Conservation (phyloP, 1,140 invertebrate genomes). For the Brachionus rotundiformis region DNA sequence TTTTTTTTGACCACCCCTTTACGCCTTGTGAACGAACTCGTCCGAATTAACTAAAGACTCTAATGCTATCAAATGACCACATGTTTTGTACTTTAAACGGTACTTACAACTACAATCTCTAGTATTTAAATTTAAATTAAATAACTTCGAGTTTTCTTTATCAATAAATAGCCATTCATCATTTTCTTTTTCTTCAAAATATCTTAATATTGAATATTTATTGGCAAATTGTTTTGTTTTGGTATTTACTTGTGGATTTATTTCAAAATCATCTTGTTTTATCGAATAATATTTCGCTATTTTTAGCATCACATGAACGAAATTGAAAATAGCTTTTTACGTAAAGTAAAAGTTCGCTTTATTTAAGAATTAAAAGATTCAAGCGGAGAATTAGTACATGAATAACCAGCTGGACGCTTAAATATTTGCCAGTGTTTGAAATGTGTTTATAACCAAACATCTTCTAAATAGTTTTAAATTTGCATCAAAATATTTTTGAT, state of each 20-base stretch:
- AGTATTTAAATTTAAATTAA: too few relatives aligned
- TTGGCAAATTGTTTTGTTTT: background rate
- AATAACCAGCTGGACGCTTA: background rate
- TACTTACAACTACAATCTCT: conserved; percentile 6
- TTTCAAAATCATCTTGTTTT: background rate
- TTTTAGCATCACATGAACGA: background rate
- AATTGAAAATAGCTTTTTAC: background rate
- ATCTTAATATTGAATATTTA: background rate
- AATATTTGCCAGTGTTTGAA: conserved; percentile 1
- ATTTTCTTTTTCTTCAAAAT: background rate
- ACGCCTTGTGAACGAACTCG: background rate
- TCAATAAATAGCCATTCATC: too few relatives aligned
- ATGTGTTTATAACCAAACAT: background rate
- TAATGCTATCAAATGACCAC: background rate
- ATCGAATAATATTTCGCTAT: background rate
- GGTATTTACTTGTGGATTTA: background rate
- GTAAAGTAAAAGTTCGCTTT: background rate
- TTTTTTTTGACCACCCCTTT: conserved; percentile 12
- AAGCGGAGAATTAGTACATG: conserved; percentile 8
- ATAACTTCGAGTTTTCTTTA: too few relatives aligned
- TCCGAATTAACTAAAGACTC: background rate
- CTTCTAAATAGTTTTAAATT: background rate
- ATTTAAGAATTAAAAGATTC: conserved; percentile 10
- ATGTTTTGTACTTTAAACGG: background rate
- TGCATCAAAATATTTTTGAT: too few relatives aligned